phyloP scores from a whole-genome alignment of 2,888 invertebrate species.

The Aplocera efformata region DNA sequence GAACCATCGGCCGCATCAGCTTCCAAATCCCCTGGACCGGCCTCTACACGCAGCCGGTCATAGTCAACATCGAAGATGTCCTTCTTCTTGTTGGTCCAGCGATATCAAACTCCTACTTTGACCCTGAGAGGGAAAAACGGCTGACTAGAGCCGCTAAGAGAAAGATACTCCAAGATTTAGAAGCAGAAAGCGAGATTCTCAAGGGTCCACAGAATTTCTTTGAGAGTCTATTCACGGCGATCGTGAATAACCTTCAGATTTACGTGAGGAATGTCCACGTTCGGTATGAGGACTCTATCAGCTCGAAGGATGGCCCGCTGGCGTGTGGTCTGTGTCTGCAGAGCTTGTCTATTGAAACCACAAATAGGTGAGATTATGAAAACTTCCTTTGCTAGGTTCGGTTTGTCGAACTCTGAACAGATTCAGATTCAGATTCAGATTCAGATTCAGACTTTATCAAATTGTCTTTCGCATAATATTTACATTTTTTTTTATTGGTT shows the following conservation, averaged over 20 bases:
- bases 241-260: conserved; percentile 90
- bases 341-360: conserved; percentile 88
- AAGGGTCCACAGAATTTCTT: conserved; percentile 85
- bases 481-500: too few relatives aligned
- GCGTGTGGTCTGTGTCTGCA: conserved; percentile 89
- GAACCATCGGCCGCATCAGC: conserved; percentile 87
- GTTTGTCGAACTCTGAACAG: too few relatives aligned
- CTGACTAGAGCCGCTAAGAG: conserved; percentile 86
- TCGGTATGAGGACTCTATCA: conserved; percentile 88
- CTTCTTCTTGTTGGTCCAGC: conserved; percentile 88
- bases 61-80: conserved; percentile 88
- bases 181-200: conserved; percentile 78
- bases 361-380: conserved; percentile 82
- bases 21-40: conserved; percentile 90
- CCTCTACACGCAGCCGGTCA: conserved; percentile 86
- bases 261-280: conserved; percentile 89
- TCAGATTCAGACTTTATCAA: background rate
- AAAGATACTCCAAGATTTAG: conserved; percentile 84
- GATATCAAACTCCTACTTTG: conserved; percentile 83
- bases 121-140: conserved; percentile 86
- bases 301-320: conserved; percentile 83
- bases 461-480: too few relatives aligned
- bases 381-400: background rate
- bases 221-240: conserved; percentile 86
- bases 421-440: too few relatives aligned